Evolutionary conservation across 2,113 vertebrate species (phyloP).

Genomic region (Varanus salvator): DNA sequence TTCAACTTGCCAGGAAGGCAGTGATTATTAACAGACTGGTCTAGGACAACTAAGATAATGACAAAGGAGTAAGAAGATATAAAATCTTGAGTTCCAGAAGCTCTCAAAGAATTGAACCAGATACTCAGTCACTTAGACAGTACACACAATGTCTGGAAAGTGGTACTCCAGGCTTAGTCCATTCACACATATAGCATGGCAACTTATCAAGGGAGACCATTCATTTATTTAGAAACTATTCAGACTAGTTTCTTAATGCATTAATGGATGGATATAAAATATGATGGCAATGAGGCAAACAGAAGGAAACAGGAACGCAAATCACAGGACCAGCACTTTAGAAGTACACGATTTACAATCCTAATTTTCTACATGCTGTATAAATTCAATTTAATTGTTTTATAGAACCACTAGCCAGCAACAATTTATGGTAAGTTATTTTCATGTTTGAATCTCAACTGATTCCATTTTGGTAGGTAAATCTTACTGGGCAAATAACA

Average conservation of each 20-base stretch:
- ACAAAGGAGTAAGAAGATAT: not conserved
- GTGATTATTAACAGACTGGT: not conserved
- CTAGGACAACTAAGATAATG: not conserved
- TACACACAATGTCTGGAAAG: not conserved
- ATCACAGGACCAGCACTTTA: constrained; percentile 29
- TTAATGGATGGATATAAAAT: constrained; percentile 1
- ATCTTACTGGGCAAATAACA: not conserved
- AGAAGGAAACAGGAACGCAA: not conserved
- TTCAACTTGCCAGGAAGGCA: not conserved
- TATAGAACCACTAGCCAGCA: constrained; percentile 59
- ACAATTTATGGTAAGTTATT: constrained; percentile 64
- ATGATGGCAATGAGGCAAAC: not conserved
- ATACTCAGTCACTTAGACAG: not conserved
- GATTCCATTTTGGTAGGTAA: constrained; percentile 55
- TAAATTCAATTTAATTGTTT: constrained; percentile 57
- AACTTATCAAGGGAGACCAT: not conserved
- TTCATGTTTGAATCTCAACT: constrained; percentile 57
- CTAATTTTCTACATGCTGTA: constrained; percentile 37
- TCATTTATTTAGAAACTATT: not conserved
- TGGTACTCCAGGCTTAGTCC: not conserved
- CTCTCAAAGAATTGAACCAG: not conserved
- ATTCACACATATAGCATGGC: not conserved
- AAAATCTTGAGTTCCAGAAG: not conserved
- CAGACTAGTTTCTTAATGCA: not conserved
- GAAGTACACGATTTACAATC: constrained; percentile 58